Evolutionary conservation across 1,140 invertebrate genomes (phyloP), one percentile per base, ranked within the genome.

Genomic region (Pteromalus puparum): DNA sequence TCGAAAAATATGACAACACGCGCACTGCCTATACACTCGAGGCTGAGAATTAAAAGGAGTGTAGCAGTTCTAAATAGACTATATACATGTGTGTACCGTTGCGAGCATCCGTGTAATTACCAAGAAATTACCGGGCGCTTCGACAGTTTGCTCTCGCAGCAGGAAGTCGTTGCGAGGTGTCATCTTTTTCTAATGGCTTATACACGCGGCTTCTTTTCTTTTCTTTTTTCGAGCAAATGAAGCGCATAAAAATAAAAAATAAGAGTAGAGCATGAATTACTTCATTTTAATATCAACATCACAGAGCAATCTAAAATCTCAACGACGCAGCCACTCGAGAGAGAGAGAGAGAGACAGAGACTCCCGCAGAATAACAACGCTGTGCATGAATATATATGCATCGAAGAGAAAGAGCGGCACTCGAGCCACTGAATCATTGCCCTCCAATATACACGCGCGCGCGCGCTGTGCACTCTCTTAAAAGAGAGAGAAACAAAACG

Each of bases 41-140:
- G 1, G 18, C 28, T 61, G 12, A 70, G 65, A 24, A n/a, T 80
- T 80, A 78, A n/a, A 61, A 5, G 30, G n/a, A n/a, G 28, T 34
- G 34, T 5, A 42, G 10, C 38, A 70, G 53, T 21, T 21, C 53
- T 6, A 61, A 4, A 21, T 61, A 61, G n/a, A 61, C 13, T 48
- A 48, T 5, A 61, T 1, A 6, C 21, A 4, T 1, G 3, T n/a
- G 38, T n/a, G 42, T 72, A 30, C 78, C 67, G 34, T 80, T 80
- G 76, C 26, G 78, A n/a, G 34, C 78, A 48, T 61, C 53, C 24
- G 65, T 48, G 76, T 80, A 80, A 80, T 80, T 80, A 70, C 78
- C 12, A 6, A 46, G 77, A 79, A 79, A 79, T 79, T 79, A 26
- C 65, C 6, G 24, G 77, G 38, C n/a, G 61, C 53, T 48, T 80